Evolutionary conservation across 1,140 invertebrate genomes (phyloP).

Genomic region (Bombyx mori): DNA sequence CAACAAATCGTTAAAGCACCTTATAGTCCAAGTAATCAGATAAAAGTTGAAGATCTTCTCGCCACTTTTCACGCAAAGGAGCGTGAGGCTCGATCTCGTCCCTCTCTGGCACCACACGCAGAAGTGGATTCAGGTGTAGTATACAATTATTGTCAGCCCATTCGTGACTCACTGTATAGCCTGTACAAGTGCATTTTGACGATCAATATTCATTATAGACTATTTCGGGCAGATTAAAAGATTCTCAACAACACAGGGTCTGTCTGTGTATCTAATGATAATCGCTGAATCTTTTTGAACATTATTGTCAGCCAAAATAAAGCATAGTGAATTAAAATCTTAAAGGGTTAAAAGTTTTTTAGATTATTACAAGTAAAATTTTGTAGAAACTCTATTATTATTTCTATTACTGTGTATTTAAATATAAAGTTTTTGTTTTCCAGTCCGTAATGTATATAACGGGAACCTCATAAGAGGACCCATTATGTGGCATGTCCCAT

Average conservation of each 20-base stretch:
- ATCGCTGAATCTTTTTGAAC: too few species aligned
- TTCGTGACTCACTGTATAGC: conserved; percentile 69
- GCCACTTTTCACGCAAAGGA: conserved; percentile 63
- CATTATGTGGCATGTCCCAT: too few species aligned
- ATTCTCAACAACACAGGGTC: too few species aligned
- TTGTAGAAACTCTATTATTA: neutral
- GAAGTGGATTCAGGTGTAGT: conserved; percentile 70
- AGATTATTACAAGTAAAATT: conserved; percentile 1
- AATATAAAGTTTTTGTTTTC: neutral
- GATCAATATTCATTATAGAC: too few species aligned
- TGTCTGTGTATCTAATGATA: too few species aligned
- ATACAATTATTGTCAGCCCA: conserved; percentile 71
- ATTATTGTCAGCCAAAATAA: too few species aligned
- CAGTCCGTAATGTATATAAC: too few species aligned
- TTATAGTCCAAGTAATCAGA: conserved; percentile 75
- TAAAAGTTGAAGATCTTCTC: conserved; percentile 71
- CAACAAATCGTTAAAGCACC: conserved; percentile 38
- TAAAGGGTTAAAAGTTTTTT: too few species aligned
- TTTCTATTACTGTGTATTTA: neutral
- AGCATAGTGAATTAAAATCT: too few species aligned
- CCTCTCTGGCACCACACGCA: conserved; percentile 43
- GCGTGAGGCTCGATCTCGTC: conserved; percentile 54
- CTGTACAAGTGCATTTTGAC: conserved; percentile 17
- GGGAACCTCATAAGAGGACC: too few species aligned
- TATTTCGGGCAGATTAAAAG: too few species aligned